Percentiles rank a stretch among this genome's conserved stretches.
Evolutionary conservation across 2,113 vertebrate species (phyloP).

Genomic region (Malurus alboscapulatus): DNA sequence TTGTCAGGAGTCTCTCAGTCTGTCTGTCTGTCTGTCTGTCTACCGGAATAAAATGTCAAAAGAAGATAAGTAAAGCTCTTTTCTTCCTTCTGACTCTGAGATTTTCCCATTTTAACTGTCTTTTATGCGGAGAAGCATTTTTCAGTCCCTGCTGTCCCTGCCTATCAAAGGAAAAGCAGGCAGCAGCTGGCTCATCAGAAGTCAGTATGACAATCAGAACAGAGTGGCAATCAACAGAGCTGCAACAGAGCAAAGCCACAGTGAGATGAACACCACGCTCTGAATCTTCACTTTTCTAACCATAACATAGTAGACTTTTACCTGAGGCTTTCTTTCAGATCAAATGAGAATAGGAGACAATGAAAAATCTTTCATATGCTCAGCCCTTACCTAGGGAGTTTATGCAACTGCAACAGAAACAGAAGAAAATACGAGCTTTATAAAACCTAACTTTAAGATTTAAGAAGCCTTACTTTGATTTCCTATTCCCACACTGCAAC

Average conservation of each 20-base stretch:
- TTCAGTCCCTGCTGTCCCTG: not conserved
- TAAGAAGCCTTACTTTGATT: not conserved
- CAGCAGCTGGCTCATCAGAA: slow-evolving; percentile 15
- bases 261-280: not conserved
- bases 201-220: not conserved
- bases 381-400: not conserved
- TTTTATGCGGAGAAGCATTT: not conserved
- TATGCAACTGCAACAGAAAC: not conserved
- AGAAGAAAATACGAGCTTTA: not conserved
- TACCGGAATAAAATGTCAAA: not conserved
- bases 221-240: not conserved
- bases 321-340: slow-evolving; percentile 6
- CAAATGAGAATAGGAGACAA: slow-evolving; percentile 8
- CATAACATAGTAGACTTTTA: not conserved
- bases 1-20: not conserved
- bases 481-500: not conserved
- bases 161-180: not conserved
- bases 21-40: not conserved
- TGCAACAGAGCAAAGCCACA: not conserved
- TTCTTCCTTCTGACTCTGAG: not conserved
- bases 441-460: not conserved
- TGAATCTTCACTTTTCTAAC: not conserved
- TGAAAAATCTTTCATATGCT: not conserved
- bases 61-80: not conserved
- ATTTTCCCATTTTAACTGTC: not conserved